Conservation (phyloP, 2,888 invertebrate species). For the Polyommatus iphigenia region DNA sequence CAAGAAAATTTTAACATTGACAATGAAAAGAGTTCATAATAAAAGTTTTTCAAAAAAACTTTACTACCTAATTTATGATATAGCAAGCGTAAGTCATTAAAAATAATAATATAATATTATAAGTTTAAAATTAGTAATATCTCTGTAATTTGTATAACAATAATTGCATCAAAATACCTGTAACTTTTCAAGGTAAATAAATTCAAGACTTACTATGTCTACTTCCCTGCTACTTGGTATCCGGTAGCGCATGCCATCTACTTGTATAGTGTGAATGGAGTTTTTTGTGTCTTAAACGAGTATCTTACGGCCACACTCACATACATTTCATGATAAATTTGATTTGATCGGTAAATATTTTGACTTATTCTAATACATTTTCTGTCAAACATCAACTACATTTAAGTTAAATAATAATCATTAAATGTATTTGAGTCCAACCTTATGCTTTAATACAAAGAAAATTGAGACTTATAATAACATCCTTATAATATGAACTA, state of each 20-base stretch:
- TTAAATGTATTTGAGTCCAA: too few relatives aligned
- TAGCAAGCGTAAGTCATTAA: conserved; percentile 23
- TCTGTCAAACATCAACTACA: too few relatives aligned
- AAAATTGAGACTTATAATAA: neutral
- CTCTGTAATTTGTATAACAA: conserved; percentile 16
- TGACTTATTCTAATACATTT: too few relatives aligned
- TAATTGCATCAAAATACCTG: conserved; percentile 26
- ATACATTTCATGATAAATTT: too few relatives aligned
- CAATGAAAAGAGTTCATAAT: neutral
- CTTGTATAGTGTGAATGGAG: neutral
- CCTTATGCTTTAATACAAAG: neutral
- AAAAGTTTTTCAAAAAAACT: conserved; percentile 9
- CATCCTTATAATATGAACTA: too few relatives aligned
- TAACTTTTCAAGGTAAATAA: conserved; percentile 28
- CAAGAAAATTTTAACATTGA: conserved; percentile 5
- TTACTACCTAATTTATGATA: neutral
- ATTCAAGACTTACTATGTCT: neutral
- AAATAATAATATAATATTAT: conserved; percentile 43
- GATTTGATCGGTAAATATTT: too few relatives aligned
- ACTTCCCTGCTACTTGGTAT: neutral
- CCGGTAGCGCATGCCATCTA: neutral
- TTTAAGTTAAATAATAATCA: too few relatives aligned
- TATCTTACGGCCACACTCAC: too few relatives aligned
- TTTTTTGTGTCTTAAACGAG: neutral
- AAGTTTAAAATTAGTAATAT: conserved; percentile 36